phyloP scores from a whole-genome alignment of 2,888 invertebrate genomes.

The Eucera pruinosa region DNA sequence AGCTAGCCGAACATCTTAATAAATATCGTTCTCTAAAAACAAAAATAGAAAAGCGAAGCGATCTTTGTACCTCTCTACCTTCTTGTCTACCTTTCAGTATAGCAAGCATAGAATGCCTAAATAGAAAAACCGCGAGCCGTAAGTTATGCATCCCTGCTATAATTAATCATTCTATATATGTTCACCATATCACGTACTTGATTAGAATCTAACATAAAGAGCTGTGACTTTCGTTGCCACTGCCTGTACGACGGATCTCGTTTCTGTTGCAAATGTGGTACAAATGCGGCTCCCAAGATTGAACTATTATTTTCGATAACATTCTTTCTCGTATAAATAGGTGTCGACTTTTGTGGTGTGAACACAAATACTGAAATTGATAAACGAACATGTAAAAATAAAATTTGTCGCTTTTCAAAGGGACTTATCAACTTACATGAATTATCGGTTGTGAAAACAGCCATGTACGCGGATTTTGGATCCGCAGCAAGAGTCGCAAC shows the following conservation, averaged over 20 bases:
- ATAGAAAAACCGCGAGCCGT: no score
- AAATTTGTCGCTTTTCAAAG: neutral
- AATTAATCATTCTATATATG: no score
- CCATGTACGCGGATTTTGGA: slow-evolving; percentile 88
- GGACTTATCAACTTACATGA: slow-evolving; percentile 86
- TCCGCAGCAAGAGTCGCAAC: slow-evolving; percentile 86
- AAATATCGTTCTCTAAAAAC: no score
- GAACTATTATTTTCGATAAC: slow-evolving; percentile 84
- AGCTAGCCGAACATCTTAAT: no score
- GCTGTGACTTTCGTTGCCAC: slow-evolving; percentile 88
- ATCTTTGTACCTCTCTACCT: no score
- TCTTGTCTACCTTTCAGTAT: no score
- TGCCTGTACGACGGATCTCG: slow-evolving; percentile 69
- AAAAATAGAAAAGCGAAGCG: no score
- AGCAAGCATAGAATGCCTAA: neutral
- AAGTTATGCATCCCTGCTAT: no score
- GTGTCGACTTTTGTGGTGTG: slow-evolving; percentile 86
- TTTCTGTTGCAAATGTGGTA: slow-evolving; percentile 85
- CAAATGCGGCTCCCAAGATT: slow-evolving; percentile 86
- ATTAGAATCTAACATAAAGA: slow-evolving; percentile 87
- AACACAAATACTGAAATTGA: slow-evolving; percentile 87
- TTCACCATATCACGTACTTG: slow-evolving; percentile 86
- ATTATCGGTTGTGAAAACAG: slow-evolving; percentile 87
- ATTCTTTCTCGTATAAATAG: slow-evolving; percentile 85
- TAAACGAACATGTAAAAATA: neutral